Evolutionary conservation across 64 coral and sea anemone genomes (phyloP).

Genomic region (Orbicella faveolata): DNA sequence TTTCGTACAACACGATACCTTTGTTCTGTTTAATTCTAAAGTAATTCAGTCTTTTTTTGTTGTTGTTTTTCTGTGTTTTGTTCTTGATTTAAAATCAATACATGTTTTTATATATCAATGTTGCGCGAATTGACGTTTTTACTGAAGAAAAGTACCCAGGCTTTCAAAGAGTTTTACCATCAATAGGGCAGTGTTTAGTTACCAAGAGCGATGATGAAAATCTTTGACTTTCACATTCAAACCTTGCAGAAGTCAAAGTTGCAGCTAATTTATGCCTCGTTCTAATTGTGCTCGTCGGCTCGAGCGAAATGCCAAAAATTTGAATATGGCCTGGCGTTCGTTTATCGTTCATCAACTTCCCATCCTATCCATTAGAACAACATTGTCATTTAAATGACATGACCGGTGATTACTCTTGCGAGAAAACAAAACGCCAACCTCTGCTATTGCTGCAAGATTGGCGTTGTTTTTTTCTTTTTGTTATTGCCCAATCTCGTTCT

Average conservation of each 20-base stretch:
- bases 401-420: background rate
- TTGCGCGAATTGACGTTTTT: no score
- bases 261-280: background rate
- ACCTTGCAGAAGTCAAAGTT: background rate
- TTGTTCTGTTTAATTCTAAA: background rate
- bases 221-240: background rate
- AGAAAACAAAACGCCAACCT: constrained; percentile 1
- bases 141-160: background rate
- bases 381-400: constrained; percentile 38
- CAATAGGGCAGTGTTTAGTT: background rate
- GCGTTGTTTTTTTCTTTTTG: background rate
- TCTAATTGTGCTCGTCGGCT: constrained; percentile 8
- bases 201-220: background rate
- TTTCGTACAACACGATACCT: background rate
- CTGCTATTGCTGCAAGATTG: background rate
- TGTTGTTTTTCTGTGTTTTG: background rate
- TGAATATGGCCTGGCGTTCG: constrained; percentile 20
- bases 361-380: background rate
- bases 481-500: background rate
- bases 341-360: constrained; percentile 5
- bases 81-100: background rate
- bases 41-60: background rate
- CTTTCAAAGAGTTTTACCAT: background rate
- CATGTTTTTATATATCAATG: background rate
- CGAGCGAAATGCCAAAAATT: constrained; percentile 18